Percentiles rank a stretch among this genome's conserved stretches.
phyloP scores from a whole-genome alignment of 2,888 invertebrate genomes.

The Dermolepida albohirtum region DNA sequence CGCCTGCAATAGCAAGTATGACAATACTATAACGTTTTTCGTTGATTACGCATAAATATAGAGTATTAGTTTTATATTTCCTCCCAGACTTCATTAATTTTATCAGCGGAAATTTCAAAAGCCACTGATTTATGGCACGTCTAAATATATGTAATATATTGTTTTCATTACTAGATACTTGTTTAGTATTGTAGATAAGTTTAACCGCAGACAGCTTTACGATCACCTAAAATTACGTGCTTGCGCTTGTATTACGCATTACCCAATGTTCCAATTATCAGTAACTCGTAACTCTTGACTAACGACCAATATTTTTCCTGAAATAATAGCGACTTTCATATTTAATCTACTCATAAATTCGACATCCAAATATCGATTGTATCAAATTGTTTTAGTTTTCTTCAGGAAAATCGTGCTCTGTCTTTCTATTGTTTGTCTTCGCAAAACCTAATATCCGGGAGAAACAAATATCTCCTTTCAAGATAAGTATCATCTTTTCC shows the following conservation, averaged over 20 bases:
- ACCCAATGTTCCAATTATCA: constrained; percentile 24
- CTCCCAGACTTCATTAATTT: too few relatives aligned
- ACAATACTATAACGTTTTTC: too few relatives aligned
- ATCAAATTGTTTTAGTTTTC: constrained; percentile 8
- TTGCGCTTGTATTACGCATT: background rate
- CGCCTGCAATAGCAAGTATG: too few relatives aligned
- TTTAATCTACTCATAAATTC: constrained; percentile 2
- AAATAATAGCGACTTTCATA: background rate
- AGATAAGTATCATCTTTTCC: constrained; percentile 4
- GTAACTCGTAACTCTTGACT: constrained; percentile 3
- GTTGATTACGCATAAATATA: too few relatives aligned
- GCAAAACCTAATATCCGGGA: constrained; percentile 6
- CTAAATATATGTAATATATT: too few relatives aligned
- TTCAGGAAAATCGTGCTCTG: background rate
- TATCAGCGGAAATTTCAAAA: too few relatives aligned
- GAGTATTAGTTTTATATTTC: too few relatives aligned
- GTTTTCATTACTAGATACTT: background rate
- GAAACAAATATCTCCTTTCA: constrained; percentile 11
- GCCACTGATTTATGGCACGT: too few relatives aligned
- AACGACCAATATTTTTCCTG: constrained; percentile 3
- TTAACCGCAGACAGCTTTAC: constrained; percentile 1
- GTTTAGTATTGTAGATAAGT: background rate
- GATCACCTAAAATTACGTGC: constrained; percentile 2
- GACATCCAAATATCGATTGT: background rate
- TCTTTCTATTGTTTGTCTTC: background rate